Conservation (phyloP, 2,113 vertebrate genomes). For the Noturus placidus region DNA sequence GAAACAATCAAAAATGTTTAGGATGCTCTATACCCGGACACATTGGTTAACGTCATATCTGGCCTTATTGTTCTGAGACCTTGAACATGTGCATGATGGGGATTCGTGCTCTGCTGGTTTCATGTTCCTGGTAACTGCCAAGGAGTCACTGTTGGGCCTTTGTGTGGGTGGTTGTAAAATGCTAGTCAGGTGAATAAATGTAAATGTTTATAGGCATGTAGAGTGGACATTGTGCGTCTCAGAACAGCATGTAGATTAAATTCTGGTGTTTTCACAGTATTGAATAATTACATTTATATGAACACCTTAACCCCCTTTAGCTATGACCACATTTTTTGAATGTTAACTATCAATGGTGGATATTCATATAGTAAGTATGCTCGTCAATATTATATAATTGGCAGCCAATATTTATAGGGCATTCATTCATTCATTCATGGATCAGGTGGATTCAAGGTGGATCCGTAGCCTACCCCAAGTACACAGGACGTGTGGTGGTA, state of each 20-base stretch:
- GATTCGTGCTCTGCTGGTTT: conserved; percentile 22
- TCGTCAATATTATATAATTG: not conserved
- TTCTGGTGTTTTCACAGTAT: not conserved
- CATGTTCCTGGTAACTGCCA: conserved; percentile 5
- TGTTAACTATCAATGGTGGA: not conserved
- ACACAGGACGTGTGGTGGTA: not conserved
- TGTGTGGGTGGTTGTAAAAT: not conserved
- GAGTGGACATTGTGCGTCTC: not conserved
- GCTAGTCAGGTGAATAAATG: not conserved
- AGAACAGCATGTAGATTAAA: not conserved
- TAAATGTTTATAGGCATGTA: not conserved
- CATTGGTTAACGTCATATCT: not conserved
- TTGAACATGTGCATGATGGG: conserved; percentile 26
- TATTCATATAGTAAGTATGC: not conserved
- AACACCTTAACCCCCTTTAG: not conserved
- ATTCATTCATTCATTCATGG: not conserved
- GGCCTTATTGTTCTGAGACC: not conserved
- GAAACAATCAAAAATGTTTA: not conserved
- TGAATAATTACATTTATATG: not conserved
- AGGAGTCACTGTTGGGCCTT: not conserved
- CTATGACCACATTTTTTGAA: not conserved
- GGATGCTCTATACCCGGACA: not conserved
- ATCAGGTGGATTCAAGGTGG: not conserved
- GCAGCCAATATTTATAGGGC: not conserved
- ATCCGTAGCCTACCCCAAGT: not conserved